Evolutionary conservation across 2,888 invertebrate genomes (phyloP), one percentile per base, ranked within the genome.

Genomic region (Heliconius charithonia): DNA sequence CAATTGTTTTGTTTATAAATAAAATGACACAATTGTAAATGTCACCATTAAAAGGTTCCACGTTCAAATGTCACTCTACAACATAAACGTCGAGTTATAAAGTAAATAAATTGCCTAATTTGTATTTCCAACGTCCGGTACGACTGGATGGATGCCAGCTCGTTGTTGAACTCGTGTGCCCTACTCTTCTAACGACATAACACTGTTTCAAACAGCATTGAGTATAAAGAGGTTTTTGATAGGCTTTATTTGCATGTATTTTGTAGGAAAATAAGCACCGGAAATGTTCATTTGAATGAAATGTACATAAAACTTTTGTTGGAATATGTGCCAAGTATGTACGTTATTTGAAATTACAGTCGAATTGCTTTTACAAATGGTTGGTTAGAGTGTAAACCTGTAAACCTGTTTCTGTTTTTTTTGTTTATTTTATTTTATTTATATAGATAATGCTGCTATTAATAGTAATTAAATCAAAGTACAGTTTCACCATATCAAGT

Each of bases 21-120:
- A 65, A 65, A 19, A 9, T 65, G 27, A 27, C 3, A 65, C 16
- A 25, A 63, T 25, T 63, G 0, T 29, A 29, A 29, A 32, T 32
- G 3, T 16, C 6, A 0, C 25, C 27, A 25, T 59, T 59, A 59
- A 59, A 59, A 59, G 22, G 41, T 22, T 29, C 51, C 22, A 19
- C 10, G 51, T 27, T 16, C 2, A 6, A 51, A 45, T 19, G 32
- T 73, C 62, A 27, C 4, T 62, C 19, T 51, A 51, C 45, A 4
- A 25, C 12, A 62, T 62, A 62, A 56, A 56, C n/a, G 56, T 56
- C n/a, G 51, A 65, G 62, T 25, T 72, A n/a, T n/a, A 25, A 56
- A 25, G 51, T 25, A 51, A 77, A 75, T 62, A 78, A 80, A 80
- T 80, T 22, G 72, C 51, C 72, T 73, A 75, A 80, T 80, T 80